These are phyloP conservation scores for Empidonax traillii DNA, from an alignment of 2,113 vertebrate genomes.

Conservation along the genomic window DNA sequence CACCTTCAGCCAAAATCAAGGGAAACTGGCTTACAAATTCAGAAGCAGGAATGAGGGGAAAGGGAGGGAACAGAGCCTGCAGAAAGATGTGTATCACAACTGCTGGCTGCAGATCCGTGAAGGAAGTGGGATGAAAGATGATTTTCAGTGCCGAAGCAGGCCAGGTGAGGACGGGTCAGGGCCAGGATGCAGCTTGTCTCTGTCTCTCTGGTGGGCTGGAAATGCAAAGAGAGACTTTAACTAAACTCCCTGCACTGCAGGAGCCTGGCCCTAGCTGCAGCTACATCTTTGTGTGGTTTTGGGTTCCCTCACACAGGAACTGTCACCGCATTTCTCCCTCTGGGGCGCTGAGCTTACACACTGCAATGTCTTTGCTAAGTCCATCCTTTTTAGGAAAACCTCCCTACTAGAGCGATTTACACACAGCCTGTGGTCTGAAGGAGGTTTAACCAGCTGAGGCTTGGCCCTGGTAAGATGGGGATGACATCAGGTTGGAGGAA, in stretches of 20 bases:
- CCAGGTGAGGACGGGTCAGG: neutral
- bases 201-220: neutral
- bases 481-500: neutral
- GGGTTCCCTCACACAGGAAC: conserved; percentile 8
- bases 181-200: neutral
- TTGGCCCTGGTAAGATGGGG: neutral
- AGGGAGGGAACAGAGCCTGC: neutral
- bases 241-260: neutral
- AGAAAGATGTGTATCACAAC: neutral
- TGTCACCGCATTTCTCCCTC: neutral
- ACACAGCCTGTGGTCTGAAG: neutral
- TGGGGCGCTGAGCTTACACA: neutral
- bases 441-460: neutral
- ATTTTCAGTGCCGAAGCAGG: neutral
- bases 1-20: neutral
- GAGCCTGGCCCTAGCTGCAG: neutral
- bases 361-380: neutral
- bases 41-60: neutral
- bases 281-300: neutral
- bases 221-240: neutral
- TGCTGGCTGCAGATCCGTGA: neutral
- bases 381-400: conserved; percentile 13
- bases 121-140: neutral
- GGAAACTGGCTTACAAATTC: neutral
- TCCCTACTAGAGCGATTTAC: neutral